These are phyloP conservation scores for Lampropteryx suffumata DNA, from an alignment of 2,888 invertebrate genomes.

Conservation along the genomic window DNA sequence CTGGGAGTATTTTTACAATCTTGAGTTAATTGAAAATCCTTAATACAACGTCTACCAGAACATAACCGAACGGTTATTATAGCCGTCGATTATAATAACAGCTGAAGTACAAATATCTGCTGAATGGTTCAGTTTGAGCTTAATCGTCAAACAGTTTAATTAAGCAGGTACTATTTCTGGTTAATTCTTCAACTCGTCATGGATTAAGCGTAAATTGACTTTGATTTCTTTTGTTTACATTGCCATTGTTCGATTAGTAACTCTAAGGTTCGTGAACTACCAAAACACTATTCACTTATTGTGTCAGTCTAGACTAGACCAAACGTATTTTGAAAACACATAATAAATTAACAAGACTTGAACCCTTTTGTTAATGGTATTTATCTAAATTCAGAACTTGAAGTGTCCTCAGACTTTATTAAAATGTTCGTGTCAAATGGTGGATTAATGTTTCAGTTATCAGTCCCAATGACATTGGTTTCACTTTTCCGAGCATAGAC, in stretches of 20 bases:
- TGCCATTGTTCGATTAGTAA: not conserved
- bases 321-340: conserved; percentile 19
- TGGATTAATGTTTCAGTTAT: no score
- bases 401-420: conserved; percentile 27
- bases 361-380: conserved; percentile 42
- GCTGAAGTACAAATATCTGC: no score
- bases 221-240: no score
- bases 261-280: conserved; percentile 8
- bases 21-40: conserved; percentile 12
- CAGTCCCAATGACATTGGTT: no score
- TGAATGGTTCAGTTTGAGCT: no score
- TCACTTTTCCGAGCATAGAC: no score
- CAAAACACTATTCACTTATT: conserved; percentile 10
- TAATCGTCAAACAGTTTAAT: no score
- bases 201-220: no score
- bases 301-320: conserved; percentile 14
- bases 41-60: not conserved
- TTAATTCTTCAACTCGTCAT: no score
- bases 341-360: conserved; percentile 34
- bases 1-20: conserved; percentile 8
- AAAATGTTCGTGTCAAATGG: not conserved
- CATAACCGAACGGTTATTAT: not conserved
- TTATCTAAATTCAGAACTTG: conserved; percentile 43
- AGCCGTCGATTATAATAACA: no score
- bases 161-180: no score